Percentiles rank a stretch among this genome's conserved stretches.
phyloP scores from a whole-genome alignment of 2,113 vertebrate species.

The Vidua chalybeata region DNA sequence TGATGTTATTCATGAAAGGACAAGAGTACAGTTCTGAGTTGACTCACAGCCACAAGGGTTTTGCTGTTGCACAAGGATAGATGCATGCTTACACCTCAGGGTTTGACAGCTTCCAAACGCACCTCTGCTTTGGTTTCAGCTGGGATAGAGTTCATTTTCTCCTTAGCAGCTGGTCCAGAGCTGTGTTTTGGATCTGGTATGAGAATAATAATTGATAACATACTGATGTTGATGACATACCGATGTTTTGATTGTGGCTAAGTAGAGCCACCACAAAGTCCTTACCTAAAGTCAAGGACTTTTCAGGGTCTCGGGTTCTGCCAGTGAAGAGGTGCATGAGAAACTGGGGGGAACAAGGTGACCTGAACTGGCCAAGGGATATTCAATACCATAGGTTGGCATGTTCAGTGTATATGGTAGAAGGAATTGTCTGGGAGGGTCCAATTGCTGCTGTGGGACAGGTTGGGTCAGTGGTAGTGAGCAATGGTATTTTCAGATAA shows the following conservation, averaged over 20 bases:
- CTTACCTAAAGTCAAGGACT: neutral
- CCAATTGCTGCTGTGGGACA: neutral
- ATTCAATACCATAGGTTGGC: no score
- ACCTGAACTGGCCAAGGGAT: rapidly evolving
- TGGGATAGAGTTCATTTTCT: neutral
- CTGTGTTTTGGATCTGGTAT: neutral
- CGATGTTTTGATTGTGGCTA: neutral
- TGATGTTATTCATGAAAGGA: neutral
- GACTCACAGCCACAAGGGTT: neutral
- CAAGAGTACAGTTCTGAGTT: neutral
- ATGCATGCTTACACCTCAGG: neutral
- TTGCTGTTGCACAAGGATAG: neutral
- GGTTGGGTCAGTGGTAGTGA: neutral
- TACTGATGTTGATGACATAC: neutral
- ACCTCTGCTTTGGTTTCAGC: neutral
- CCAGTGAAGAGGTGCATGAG: rapidly evolving
- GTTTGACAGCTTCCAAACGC: neutral
- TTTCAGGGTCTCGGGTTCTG: neutral
- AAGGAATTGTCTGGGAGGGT: neutral
- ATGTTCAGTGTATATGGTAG: neutral
- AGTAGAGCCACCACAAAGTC: no score
- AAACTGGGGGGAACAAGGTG: neutral
- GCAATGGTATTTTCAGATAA: neutral
- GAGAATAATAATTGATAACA: neutral
- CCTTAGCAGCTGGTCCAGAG: neutral